Conservation (phyloP, 2,888 invertebrate genomes). For the Dermolepida albohirtum region DNA sequence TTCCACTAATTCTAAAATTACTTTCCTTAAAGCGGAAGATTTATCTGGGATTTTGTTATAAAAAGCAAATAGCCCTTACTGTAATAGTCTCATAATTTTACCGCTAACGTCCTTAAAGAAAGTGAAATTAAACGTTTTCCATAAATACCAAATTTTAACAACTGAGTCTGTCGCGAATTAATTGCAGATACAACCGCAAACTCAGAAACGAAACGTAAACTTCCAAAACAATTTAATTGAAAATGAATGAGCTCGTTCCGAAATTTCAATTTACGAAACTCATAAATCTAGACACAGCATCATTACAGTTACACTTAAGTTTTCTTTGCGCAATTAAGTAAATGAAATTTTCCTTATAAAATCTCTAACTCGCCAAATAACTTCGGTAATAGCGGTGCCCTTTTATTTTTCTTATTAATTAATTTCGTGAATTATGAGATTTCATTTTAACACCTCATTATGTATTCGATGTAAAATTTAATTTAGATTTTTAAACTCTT, state of each 20-base stretch:
- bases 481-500: slow-evolving; percentile 13
- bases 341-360: slow-evolving; percentile 52
- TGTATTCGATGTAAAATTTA: slow-evolving; percentile 29
- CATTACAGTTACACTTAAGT: slow-evolving; percentile 54
- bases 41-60: slow-evolving; percentile 3
- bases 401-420: slow-evolving; percentile 45
- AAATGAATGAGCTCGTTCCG: slow-evolving; percentile 53
- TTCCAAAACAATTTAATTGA: slow-evolving; percentile 54
- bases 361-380: slow-evolving; percentile 46
- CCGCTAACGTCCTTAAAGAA: slow-evolving; percentile 35
- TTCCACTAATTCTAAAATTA: slow-evolving; percentile 16
- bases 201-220: slow-evolving; percentile 44
- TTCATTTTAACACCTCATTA: slow-evolving; percentile 42
- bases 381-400: slow-evolving; percentile 44
- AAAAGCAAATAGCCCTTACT: slow-evolving; percentile 28
- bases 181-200: slow-evolving; percentile 41
- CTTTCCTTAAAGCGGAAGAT: slow-evolving; percentile 24
- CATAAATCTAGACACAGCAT: slow-evolving; percentile 54
- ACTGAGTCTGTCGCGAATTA: slow-evolving; percentile 43
- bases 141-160: slow-evolving; percentile 40
- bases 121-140: slow-evolving; percentile 37
- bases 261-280: slow-evolving; percentile 56
- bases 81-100: slow-evolving; percentile 34
- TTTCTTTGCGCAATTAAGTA: slow-evolving; percentile 55
- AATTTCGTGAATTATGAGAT: slow-evolving; percentile 45